Conservation (phyloP, 1,140 invertebrate species). For the Drosophila seguyi region DNA sequence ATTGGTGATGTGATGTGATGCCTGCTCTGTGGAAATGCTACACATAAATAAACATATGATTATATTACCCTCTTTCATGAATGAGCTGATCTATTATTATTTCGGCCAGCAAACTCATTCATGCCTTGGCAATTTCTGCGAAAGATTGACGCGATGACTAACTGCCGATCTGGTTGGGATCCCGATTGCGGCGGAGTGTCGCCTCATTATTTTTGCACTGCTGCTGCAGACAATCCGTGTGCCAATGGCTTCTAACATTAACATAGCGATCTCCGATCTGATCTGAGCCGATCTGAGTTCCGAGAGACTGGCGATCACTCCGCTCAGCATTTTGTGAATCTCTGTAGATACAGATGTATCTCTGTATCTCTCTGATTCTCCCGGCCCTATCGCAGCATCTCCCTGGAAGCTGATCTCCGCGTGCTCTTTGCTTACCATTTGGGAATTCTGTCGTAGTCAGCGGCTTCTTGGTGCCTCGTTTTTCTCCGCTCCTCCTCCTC, state of each 20-base stretch:
- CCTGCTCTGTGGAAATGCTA: background rate
- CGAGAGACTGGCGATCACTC: constrained; percentile 6
- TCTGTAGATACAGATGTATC: background rate
- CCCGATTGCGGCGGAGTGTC: constrained; percentile 7
- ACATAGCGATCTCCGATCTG: constrained; percentile 3
- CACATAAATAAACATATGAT: background rate
- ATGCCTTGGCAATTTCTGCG: constrained; percentile 9
- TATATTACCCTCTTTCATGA: constrained; percentile 7
- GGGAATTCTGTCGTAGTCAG: constrained; percentile 70
- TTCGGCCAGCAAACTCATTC: constrained; percentile 20
- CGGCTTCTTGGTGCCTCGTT: constrained; percentile 49
- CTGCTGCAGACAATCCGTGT: constrained; percentile 17
- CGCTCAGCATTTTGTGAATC: background rate
- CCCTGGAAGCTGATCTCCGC: constrained; percentile 47
- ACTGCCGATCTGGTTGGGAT: constrained; percentile 1
- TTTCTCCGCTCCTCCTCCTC: constrained; percentile 22
- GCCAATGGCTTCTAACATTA: constrained; percentile 3
- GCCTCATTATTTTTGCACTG: too few species aligned
- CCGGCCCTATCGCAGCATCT: constrained; percentile 1
- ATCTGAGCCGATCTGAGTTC: constrained; percentile 21
- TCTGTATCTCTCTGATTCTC: constrained; percentile 2
- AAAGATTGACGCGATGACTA: constrained; percentile 25
- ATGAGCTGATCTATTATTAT: constrained; percentile 5
- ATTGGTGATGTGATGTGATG: background rate
- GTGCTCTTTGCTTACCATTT: constrained; percentile 66